Base-by-base conservation (phyloP, 2,797 vertebrate genomes). In the Pipistrellus pipistrellus region DNA sequence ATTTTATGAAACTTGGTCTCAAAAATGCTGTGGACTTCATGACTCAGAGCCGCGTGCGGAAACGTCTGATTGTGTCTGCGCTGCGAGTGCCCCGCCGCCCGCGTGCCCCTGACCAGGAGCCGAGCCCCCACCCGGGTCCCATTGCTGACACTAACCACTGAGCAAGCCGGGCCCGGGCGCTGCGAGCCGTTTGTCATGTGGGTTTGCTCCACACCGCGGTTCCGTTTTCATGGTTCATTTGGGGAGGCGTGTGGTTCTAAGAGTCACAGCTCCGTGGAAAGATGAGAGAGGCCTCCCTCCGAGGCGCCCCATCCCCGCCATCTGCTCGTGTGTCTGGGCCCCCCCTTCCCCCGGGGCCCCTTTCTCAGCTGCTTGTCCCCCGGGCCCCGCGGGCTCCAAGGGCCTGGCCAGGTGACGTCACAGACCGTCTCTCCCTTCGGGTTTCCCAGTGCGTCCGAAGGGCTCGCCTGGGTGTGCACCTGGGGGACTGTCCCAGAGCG, bases 1-100 rank as follows among this genome's bases (percentile, higher is more conserved):
- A 96, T 97, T 97, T 97, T 97, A 97, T 97, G 97, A 97, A 98
- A 97, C 93, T 95, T 91, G 59, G 90, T 88, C 90, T 96, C 78
- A 4, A 82, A 97, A 93, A 88, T 96, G 80, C 96, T 97, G 84
- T 96, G 88, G 68, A 93, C 91, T 97, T 97, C 72, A 91, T 96
- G 91, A 94, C 92, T 97, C 95, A 92, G 95, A 76, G 95, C 93
- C 89, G 51, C 76, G 38, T 30, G 23, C 93, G 35, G 35, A 21
- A 92, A 35, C 90, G 53, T 96, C 95, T 85, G 93, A 93, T 96
- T 78, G 32, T 18, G 2, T 23, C 1, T 77, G 69, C 41, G 73
- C 21, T 66, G 8, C 2, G 6, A 25, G n/a, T 3, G 48, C 18
- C 23, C 30, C 57, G 57, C 55, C 23, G 55, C 23, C 23, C 53